Conservation (phyloP, 2,113 vertebrate species). For the Passer montanus region DNA sequence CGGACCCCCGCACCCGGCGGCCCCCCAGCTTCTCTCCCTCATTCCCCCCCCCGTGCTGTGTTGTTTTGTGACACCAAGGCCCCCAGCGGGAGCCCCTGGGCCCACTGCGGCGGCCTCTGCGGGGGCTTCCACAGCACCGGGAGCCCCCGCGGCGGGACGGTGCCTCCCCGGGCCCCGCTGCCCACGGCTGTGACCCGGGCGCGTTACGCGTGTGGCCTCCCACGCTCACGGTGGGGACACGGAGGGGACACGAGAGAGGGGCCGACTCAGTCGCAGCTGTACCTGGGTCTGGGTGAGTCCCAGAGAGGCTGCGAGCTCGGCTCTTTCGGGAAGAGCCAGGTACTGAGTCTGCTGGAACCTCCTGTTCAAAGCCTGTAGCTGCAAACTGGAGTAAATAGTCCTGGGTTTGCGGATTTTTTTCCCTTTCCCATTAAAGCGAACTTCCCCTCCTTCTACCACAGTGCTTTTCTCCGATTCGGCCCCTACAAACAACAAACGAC, state of each 20-base stretch:
- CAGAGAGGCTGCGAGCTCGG: constrained; percentile 95
- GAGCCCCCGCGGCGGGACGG: not conserved
- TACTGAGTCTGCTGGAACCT: constrained; percentile 99
- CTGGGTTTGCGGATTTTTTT: constrained; percentile 99
- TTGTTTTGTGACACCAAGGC: not conserved
- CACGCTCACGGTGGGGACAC: not conserved
- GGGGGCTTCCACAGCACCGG: not conserved
- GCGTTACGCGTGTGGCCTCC: not conserved
- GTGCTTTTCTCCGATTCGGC: constrained; percentile 95
- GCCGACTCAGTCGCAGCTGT: constrained; percentile 15
- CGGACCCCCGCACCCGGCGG: not conserved
- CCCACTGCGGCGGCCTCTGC: not conserved
- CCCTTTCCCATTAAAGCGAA: constrained; percentile 97
- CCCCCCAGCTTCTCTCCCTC: not conserved
- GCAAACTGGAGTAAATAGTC: constrained; percentile 99
- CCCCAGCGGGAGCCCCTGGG: not conserved
- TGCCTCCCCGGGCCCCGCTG: not conserved
- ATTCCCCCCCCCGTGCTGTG: not conserved
- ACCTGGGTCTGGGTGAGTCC: constrained; percentile 99
- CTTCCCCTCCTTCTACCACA: constrained; percentile 97
- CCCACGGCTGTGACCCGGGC: not conserved
- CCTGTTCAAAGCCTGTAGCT: constrained; percentile 96
- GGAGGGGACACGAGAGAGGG: not conserved
- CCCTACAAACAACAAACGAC: constrained; percentile 68
- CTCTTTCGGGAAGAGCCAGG: constrained; percentile 95